phyloP scores from a whole-genome alignment of 1,140 invertebrate species.

The Proctacanthus coquilletti region DNA sequence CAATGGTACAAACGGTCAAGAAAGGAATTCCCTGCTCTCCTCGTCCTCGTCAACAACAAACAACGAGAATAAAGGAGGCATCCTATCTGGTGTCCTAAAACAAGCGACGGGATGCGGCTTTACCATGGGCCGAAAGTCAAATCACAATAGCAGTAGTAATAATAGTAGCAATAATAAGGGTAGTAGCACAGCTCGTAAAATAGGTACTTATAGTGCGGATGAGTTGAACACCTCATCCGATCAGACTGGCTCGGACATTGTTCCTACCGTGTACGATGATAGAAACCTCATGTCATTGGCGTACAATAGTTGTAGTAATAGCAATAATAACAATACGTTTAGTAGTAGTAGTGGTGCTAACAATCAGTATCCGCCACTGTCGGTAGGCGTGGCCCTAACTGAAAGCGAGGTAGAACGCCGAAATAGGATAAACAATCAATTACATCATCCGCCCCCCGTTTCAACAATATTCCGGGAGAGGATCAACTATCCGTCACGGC shows the following conservation, averaged over 20 bases:
- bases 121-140: not conserved
- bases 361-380: conserved; percentile 4
- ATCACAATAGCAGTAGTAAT: conserved; percentile 2
- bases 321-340: conserved; percentile 6
- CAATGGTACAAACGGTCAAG: conserved; percentile 18
- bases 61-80: not conserved
- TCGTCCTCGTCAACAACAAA: conserved; percentile 17
- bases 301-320: conserved; percentile 11
- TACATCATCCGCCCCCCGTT: conserved; percentile 16
- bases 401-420: conserved; percentile 26
- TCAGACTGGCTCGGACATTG: conserved; percentile 13
- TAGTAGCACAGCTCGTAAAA: conserved; percentile 1
- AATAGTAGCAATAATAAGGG: conserved; percentile 6
- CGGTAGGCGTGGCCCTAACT: not conserved
- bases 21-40: conserved; percentile 27
- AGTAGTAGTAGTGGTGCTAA: not conserved
- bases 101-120: conserved; percentile 6
- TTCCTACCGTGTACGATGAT: conserved; percentile 21
- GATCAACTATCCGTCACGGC: conserved; percentile 15
- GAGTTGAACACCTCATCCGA: conserved; percentile 21
- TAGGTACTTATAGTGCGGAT: too few species aligned
- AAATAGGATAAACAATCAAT: conserved; percentile 26
- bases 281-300: conserved; percentile 26
- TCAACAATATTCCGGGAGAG: conserved; percentile 26
- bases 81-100: conserved; percentile 7